Evolutionary conservation across 2,113 vertebrate species (phyloP), one percentile per base, ranked within the genome.

Genomic region (Ammodytes dubius): DNA sequence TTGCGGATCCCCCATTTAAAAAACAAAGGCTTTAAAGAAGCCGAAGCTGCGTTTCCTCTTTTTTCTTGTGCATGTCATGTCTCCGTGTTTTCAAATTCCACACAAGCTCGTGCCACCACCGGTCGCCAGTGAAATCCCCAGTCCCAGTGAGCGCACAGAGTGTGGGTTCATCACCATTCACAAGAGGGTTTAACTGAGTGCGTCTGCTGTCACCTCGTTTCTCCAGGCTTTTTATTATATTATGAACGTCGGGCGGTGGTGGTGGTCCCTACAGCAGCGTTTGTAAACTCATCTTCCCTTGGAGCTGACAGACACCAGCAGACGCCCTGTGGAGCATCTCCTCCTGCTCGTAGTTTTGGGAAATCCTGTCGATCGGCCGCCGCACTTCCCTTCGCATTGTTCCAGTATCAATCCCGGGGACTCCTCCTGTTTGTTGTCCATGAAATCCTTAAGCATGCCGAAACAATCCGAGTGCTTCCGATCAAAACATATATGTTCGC

Each of bases 1-100:
- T 78, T 89, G 88, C 85, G 76, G 79, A 79, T 64, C 74, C 73
- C 74, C 35, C 27, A 27, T 59, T 50, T 74, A 85, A 67, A 78
- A 87, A 77, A 86, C 82, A 88, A 60, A 70, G 59, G 67, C 43
- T 84, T 90, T 84, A 88, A 82, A 87, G 81, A 91, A 88, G 74
- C 82, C 82, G 83, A 72, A 89, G 78, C 83, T 87, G 80, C 88
- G 90, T 93, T 93, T 93, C 85, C 88, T 93, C 87, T 89, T 94
- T 79, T 93, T 93, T 79, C 90, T 88, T 84, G 93, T 88, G 88
- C 92, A 93, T 92, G 89, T 93, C 94, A 94, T 94, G 89, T 94
- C 93, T 94, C 84, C 88, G 54, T 79, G 87, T 87, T 85, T 86
- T 79, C 87, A 87, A 87, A 85, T 86, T 79, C 87, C 88, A 87